Evolutionary conservation across 2,888 invertebrate species (phyloP).

Genomic region (Trissoscelio sp.): DNA sequence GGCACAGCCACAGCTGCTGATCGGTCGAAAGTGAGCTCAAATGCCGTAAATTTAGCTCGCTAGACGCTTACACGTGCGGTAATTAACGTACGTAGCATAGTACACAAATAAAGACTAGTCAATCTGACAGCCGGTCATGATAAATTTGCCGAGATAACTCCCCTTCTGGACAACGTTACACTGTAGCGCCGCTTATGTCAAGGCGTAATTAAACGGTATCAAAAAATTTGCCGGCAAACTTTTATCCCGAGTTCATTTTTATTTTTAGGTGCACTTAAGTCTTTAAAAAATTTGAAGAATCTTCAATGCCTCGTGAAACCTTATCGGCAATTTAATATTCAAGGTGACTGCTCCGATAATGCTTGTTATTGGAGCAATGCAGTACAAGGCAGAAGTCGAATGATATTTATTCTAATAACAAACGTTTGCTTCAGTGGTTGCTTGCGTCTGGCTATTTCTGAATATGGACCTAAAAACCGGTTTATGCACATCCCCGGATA

Average conservation of each 20-base stretch:
- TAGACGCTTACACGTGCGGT: conserved; percentile 58
- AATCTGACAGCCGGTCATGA: conserved; percentile 51
- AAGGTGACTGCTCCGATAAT: conserved; percentile 30
- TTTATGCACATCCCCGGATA: conserved; percentile 64
- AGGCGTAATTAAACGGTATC: conserved; percentile 39
- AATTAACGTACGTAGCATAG: conserved; percentile 58
- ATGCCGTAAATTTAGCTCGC: conserved; percentile 56
- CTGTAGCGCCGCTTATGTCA: conserved; percentile 5
- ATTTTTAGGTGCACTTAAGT: too few species aligned
- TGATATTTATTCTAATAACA: conserved; percentile 52
- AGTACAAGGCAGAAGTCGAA: conserved; percentile 16
- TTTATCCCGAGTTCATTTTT: neutral
- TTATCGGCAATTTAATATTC: conserved; percentile 38
- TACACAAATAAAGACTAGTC: conserved; percentile 61
- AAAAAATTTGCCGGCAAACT: neutral
- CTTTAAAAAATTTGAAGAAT: neutral
- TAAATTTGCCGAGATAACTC: conserved; percentile 55
- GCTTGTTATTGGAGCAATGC: conserved; percentile 28
- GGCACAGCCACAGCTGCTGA: conserved; percentile 34
- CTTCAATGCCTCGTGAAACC: conserved; percentile 1
- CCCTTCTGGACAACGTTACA: conserved; percentile 5
- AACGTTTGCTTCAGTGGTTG: conserved; percentile 20
- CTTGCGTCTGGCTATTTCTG: conserved; percentile 50
- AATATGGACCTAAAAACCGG: conserved; percentile 64
- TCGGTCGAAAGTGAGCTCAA: conserved; percentile 50